phyloP scores from a whole-genome alignment of 2,797 vertebrate species.

The Phalanger gymnotis region DNA sequence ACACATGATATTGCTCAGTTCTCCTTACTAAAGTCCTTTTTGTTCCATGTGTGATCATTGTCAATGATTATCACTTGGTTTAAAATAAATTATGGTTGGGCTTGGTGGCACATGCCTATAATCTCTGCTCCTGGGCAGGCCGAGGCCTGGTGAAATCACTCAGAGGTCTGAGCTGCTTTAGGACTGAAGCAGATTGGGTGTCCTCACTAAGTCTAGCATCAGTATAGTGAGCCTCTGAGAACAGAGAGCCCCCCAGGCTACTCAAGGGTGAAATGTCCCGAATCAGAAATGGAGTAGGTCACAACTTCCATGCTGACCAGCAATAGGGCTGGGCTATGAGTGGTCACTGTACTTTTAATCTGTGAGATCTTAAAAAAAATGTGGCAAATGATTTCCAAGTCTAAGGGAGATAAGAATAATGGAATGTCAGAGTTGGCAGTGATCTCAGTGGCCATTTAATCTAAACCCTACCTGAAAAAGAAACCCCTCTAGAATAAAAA shows the following conservation, averaged over 20 bases:
- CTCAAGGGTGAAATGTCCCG: background rate
- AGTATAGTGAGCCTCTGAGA: background rate
- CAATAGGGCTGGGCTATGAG: background rate
- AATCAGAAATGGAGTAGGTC: background rate
- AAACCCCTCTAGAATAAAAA: background rate
- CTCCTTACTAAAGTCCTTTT: slow-evolving; percentile 41
- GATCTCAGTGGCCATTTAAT: background rate
- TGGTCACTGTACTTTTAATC: background rate
- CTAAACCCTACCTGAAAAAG: background rate
- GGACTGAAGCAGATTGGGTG: background rate
- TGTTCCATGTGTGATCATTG: slow-evolving; percentile 25
- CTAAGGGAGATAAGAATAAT: background rate
- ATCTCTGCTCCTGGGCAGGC: background rate
- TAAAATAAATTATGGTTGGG: slow-evolving; percentile 22
- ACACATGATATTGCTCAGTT: slow-evolving; percentile 48
- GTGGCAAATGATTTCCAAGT: background rate
- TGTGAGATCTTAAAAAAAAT: background rate
- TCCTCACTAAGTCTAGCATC: background rate
- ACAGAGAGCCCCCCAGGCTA: background rate
- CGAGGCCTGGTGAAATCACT: background rate
- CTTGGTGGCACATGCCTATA: background rate
- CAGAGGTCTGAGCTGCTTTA: background rate
- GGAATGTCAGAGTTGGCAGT: background rate
- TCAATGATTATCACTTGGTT: slow-evolving; percentile 27
- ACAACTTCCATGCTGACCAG: background rate